Percentiles rank a stretch among this genome's conserved stretches.
Conservation (phyloP, 2,113 vertebrate genomes). For the Crotalus tigris region DNA sequence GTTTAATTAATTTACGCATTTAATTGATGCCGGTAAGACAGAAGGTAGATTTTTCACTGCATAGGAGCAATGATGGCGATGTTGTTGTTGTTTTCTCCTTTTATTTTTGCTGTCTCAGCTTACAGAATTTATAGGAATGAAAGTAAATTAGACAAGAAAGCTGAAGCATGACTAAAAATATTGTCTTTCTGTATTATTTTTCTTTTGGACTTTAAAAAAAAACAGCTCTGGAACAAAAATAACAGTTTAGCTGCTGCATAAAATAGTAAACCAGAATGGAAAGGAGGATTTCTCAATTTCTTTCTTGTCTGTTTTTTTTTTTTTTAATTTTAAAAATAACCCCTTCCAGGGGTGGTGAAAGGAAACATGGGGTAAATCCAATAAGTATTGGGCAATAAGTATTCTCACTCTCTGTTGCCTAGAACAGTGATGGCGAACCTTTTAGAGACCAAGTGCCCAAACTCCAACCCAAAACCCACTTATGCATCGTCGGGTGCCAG, state of each 20-base stretch:
- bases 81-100: not conserved
- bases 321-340: not conserved
- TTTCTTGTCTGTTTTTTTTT: not conserved
- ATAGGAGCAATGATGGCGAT: not conserved
- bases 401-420: not conserved
- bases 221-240: not conserved
- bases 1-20: not conserved
- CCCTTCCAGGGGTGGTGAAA: not conserved
- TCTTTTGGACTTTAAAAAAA: not conserved
- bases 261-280: not conserved
- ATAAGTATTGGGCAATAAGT: not conserved
- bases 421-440: too few relatives aligned
- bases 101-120: not conserved
- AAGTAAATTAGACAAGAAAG: not conserved
- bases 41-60: not conserved
- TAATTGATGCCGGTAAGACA: not conserved
- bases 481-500: too few relatives aligned
- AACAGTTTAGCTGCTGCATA: not conserved
- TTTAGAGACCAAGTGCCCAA: too few relatives aligned
- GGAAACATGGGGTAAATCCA: not conserved
- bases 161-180: conserved; percentile 1
- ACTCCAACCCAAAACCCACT: too few relatives aligned
- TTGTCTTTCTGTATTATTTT: not conserved
- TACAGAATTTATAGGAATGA: not conserved
- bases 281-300: not conserved